These are phyloP conservation scores for Diplosoma virens DNA, from an alignment of 23 tunicate genomes.

Conservation along the genomic window DNA sequence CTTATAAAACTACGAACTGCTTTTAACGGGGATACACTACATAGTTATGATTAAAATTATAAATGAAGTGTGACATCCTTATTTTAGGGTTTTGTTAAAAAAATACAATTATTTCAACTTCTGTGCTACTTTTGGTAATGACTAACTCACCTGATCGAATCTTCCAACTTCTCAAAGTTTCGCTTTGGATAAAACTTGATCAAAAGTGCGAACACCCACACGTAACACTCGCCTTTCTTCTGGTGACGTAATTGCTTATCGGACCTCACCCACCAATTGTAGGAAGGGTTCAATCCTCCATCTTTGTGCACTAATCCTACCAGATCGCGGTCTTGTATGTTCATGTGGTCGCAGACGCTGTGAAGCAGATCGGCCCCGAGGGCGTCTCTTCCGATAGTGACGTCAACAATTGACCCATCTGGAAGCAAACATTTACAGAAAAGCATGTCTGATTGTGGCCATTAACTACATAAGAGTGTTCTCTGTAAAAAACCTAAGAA, in stretches of 20 bases:
- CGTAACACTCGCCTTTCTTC: conserved; percentile 70
- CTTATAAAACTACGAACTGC: no score
- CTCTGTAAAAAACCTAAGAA: no score
- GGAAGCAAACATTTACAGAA: conserved; percentile 67
- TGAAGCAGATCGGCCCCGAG: conserved; percentile 60
- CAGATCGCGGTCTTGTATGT: conserved; percentile 35
- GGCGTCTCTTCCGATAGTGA: conserved; percentile 62
- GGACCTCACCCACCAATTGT: conserved; percentile 82
- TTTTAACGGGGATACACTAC: no score
- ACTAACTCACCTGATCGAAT: conserved; percentile 26
- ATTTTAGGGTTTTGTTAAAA: no score
- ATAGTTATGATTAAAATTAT: no score
- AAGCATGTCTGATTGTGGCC: no score
- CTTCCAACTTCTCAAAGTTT: conserved; percentile 18
- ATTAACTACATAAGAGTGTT: no score
- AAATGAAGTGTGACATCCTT: no score
- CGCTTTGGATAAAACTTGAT: conserved; percentile 64
- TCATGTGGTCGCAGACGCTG: conserved; percentile 71
- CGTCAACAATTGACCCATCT: conserved; percentile 64
- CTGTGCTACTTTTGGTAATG: no score
- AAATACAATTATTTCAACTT: no score
- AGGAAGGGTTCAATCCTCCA: conserved; percentile 49
- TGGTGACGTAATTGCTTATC: conserved; percentile 58
- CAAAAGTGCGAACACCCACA: conserved; percentile 79
- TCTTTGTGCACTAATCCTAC: conserved; percentile 64